These are phyloP conservation scores for Enteromius treurensis DNA, from an alignment of 2,797 vertebrate genomes.

Conservation along the genomic window DNA sequence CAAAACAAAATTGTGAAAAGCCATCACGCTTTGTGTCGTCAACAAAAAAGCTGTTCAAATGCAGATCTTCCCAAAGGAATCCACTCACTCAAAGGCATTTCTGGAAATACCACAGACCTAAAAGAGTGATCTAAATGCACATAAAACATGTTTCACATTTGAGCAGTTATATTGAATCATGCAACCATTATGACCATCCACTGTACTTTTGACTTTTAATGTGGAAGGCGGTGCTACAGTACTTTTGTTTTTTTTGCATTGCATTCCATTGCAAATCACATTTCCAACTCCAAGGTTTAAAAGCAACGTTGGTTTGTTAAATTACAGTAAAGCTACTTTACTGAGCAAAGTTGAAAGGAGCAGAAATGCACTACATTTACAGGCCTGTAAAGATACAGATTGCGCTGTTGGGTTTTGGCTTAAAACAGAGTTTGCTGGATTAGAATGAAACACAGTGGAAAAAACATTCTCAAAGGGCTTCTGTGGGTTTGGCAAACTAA, in stretches of 20 bases:
- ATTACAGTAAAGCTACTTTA: conserved; percentile 51
- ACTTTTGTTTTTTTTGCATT: neutral
- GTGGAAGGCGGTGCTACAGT: neutral
- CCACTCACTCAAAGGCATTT: neutral
- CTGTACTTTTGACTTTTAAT: conserved; percentile 3
- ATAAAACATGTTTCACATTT: neutral
- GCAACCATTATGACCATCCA: neutral
- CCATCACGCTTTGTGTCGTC: neutral
- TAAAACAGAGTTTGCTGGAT: conserved; percentile 22
- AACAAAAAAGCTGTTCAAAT: conserved; percentile 28
- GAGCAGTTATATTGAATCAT: conserved; percentile 34
- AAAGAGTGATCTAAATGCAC: conserved; percentile 3
- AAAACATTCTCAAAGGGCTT: conserved; percentile 27
- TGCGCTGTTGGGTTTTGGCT: conserved; percentile 5
- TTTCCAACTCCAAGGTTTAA: conserved; percentile 49
- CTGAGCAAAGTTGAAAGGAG: conserved; percentile 23
- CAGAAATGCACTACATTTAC: conserved; percentile 39
- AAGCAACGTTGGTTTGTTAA: conserved; percentile 49
- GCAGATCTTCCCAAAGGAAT: conserved; percentile 12
- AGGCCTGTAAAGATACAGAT: conserved; percentile 48
- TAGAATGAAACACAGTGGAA: conserved; percentile 19
- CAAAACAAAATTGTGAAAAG: neutral
- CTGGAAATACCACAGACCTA: conserved; percentile 23
- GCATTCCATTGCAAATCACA: conserved; percentile 32
- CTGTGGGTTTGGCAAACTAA: conserved; percentile 26